Evolutionary conservation across 1,140 invertebrate genomes (phyloP).

Genomic region (Ladona fulva): DNA sequence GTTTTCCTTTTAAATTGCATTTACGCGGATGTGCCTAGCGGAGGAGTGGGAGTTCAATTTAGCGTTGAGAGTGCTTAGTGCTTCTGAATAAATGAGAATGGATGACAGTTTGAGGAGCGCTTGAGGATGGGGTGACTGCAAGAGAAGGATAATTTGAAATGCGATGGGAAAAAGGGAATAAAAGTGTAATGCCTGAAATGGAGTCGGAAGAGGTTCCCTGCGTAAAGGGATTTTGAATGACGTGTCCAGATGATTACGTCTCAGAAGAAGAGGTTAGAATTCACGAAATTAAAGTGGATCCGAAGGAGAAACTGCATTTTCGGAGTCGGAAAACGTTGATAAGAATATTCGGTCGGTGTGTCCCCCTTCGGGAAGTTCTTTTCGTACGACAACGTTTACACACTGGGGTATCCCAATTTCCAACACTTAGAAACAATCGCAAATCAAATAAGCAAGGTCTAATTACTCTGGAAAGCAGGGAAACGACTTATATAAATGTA

Average conservation of each 20-base stretch:
- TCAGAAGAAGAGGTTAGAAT: not conserved
- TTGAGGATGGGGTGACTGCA: not conserved
- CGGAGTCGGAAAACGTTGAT: too few species aligned
- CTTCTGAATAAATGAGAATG: not conserved
- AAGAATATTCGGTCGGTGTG: too few species aligned
- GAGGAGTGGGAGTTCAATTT: not conserved
- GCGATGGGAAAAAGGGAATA: not conserved
- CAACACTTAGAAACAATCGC: too few species aligned
- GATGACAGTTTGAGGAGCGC: slow-evolving; percentile 2
- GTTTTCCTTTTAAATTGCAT: not conserved
- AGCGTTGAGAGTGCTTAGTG: not conserved
- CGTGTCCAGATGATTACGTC: not conserved
- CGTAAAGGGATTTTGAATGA: not conserved
- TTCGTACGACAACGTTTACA: too few species aligned
- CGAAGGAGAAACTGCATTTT: not conserved
- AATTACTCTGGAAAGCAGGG: too few species aligned
- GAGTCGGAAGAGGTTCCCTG: not conserved
- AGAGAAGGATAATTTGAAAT: not conserved
- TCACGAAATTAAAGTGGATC: not conserved
- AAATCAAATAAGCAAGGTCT: too few species aligned
- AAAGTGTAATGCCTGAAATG: not conserved
- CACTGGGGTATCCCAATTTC: too few species aligned
- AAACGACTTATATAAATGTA: too few species aligned
- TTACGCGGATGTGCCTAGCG: not conserved
- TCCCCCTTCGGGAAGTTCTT: too few species aligned